A percentile compares a stretch with the other conserved stretches of the same genome.
phyloP scores from a whole-genome alignment of 2,888 invertebrate genomes.

The Unio pictorum region DNA sequence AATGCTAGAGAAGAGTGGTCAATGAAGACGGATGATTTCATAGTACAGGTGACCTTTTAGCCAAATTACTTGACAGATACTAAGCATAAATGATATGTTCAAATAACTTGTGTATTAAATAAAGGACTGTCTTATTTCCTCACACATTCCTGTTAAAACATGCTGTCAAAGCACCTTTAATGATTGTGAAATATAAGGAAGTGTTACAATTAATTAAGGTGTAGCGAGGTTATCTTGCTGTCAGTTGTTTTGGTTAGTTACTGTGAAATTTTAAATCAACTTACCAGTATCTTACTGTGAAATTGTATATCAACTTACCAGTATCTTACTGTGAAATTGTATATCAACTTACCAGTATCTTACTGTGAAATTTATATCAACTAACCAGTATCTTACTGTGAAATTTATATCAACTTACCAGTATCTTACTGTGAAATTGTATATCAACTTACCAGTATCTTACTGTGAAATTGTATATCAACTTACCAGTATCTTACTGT shows the following conservation, averaged over 20 bases:
- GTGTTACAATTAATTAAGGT: too few relatives aligned
- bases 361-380: conserved; percentile 68
- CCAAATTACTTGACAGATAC: neutral
- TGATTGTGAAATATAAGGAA: too few relatives aligned
- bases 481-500: conserved; percentile 73
- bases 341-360: conserved; percentile 67
- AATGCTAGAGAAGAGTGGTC: neutral
- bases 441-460: conserved; percentile 67
- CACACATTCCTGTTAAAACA: too few relatives aligned
- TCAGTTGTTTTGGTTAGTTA: too few relatives aligned
- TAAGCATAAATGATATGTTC: neutral
- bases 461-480: conserved; percentile 67
- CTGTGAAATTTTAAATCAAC: conserved; percentile 22
- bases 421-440: conserved; percentile 70
- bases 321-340: conserved; percentile 70
- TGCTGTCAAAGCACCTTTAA: too few relatives aligned
- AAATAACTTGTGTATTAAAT: too few relatives aligned
- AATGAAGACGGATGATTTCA: too few relatives aligned
- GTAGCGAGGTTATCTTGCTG: too few relatives aligned
- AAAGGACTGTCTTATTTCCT: too few relatives aligned
- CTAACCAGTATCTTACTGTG: conserved; percentile 72
- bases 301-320: conserved; percentile 57
- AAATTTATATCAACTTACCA: conserved; percentile 57
- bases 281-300: conserved; percentile 72
- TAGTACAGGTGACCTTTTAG: neutral